Base-by-base conservation (phyloP, 2,797 vertebrate genomes). In the Hylomyscus alleni region DNA sequence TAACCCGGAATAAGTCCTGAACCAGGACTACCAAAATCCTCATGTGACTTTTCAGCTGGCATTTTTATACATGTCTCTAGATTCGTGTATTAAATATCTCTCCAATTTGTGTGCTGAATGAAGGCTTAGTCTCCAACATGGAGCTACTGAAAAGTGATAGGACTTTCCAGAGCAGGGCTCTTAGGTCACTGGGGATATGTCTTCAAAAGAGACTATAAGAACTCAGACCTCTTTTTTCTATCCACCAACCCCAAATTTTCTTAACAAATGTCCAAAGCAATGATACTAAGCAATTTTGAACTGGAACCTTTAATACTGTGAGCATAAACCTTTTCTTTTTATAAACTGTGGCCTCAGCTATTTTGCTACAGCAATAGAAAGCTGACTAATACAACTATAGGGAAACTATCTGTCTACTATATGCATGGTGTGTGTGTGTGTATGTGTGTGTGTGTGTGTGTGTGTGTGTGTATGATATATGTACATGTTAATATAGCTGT, bases 241-340 rank as follows among this genome's bases (percentile, higher is more conserved):
- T 5, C 1, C 12, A 26, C 2, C 0, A 4, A 2, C 67, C 19
- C 14, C 0, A 1, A 9, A 1, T 91, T 37, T 56, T 22, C 44
- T 78, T 54, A 15, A 20, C 47, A 24, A 37, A 56, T 50, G 29
- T 34, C 20, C 26, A 78, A 77, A 93, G 47, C 8, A 67, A 44
- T 47, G 9, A 50, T 31, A 20, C 13, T 15, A n/a, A 31, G n/a
- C 37, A 65, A 2, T 44, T 75, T 31, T 58, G 8, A 40, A 5
- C 37, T 47, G 14, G 8, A 78, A n/a, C 1, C 62, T 87, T 52
- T 69, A 56, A 93, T 56, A 34, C 13, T 65, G 29, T 40, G 52
- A 67, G 13, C 6, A 37, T 34, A n/a, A 76, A 31, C 8, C 24
- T 31, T 80, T 80, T 75, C 6, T 52, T 7, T 76, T 76, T 52